These are phyloP conservation scores for Gallinago paraguaiae DNA, from an alignment of 2,113 vertebrate genomes.

Conservation along the genomic window DNA sequence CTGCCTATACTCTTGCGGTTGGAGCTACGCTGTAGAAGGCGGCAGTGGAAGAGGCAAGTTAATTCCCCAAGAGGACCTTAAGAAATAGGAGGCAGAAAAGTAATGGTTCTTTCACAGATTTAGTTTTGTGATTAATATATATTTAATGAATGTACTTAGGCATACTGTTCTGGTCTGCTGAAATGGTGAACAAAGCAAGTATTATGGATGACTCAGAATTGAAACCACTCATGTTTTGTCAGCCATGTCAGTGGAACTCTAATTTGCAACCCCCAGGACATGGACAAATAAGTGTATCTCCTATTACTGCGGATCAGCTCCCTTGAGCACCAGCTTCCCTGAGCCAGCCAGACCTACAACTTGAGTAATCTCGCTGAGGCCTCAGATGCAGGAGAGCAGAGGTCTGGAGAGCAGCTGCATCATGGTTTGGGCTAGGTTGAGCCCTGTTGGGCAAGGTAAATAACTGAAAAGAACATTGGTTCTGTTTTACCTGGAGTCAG, in stretches of 20 bases:
- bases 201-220: neutral
- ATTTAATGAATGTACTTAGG: neutral
- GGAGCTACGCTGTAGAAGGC: neutral
- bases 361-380: accelerated
- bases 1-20: neutral
- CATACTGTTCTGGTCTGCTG: neutral
- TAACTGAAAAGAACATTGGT: neutral
- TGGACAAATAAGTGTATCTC: neutral
- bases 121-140: neutral
- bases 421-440: neutral
- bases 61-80: neutral
- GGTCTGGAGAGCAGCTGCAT: neutral
- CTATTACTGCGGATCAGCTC: neutral
- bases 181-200: neutral
- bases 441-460: neutral
- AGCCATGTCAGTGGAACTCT: neutral
- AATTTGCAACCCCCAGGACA: neutral
- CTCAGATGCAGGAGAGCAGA: neutral
- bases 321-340: neutral
- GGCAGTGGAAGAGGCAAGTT: neutral
- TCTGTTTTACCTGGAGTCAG: neutral
- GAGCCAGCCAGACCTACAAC: neutral
- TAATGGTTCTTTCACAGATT: neutral
- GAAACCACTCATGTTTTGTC: neutral
- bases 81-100: neutral